Evolutionary conservation across 2,888 invertebrate species (phyloP), one percentile per base, ranked within the genome.

Genomic region (Plemyria rubiginata): DNA sequence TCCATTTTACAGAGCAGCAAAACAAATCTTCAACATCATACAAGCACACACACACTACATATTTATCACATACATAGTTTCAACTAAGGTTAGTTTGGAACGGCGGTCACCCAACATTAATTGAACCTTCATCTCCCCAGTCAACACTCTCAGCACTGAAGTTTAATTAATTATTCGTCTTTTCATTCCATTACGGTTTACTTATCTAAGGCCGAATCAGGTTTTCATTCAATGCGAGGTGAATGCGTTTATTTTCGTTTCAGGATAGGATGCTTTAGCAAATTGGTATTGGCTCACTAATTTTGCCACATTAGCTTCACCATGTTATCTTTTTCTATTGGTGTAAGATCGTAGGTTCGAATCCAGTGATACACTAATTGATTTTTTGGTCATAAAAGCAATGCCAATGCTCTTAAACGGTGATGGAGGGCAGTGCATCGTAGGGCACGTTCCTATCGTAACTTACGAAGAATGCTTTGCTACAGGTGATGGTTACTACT

Each of bases 151-250:
- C 53, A 6, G 13, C 41, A 29, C 45, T n/a, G 9, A 12, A 36
- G 15, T 43, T 43, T 58, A 58, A 58, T 54, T 54, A 54, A 45
- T 54, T 54, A 54, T 54, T 36, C 43, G 45, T 41, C 43, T 46
- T 54, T 54, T 46, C 54, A 46, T 43, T 45, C 12, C 6, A 53
- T 13, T 53, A 41, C 13, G 51, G 32, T 38, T 51, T 49, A 43
- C 53, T 53, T 54, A 54, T 36, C 54, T 45, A n/a, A 36, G 13
- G 46, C 9, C 46, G 45, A 36, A 46, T 48, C 29, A 36, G 46
- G 36, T 54, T 45, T 54, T 46, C 32, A 54, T 46, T 54, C 28
- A 22, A 54, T 22, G n/a, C 22, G 16, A 16, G 0, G 5, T n/a
- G 12, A 3, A n/a, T 29, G 49, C 29, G 49, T 49, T 49, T 49